Conservation (phyloP, 1,140 invertebrate species). For the Drosophila sucinea region DNA sequence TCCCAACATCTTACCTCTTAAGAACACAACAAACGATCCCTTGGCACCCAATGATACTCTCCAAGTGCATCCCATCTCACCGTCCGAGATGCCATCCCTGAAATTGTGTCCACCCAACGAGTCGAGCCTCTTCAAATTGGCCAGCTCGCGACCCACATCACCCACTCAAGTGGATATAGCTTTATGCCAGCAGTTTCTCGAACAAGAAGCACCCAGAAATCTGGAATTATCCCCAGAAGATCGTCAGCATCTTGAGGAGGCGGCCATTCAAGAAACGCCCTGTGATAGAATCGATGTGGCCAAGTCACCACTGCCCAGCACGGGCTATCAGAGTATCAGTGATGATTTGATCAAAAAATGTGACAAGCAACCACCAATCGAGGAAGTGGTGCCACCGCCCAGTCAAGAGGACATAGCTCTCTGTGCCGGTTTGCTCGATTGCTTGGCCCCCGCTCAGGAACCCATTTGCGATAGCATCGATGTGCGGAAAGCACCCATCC, state of each 20-base stretch:
- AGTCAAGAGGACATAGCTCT: constrained; percentile 60
- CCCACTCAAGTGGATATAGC: constrained; percentile 51
- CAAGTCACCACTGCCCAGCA: constrained; percentile 60
- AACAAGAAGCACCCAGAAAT: constrained; percentile 44
- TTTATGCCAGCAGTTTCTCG: constrained; percentile 54
- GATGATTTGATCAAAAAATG: constrained; percentile 53
- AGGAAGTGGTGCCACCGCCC: constrained; percentile 27
- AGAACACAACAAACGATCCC: constrained; percentile 27
- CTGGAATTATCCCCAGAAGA: constrained; percentile 50
- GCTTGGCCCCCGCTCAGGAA: constrained; percentile 69
- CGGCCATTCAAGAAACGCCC: constrained; percentile 56
- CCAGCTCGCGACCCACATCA: constrained; percentile 63
- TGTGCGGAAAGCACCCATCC: constrained; percentile 56
- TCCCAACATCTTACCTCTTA: not conserved
- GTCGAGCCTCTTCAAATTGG: constrained; percentile 72
- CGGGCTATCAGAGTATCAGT: constrained; percentile 57
- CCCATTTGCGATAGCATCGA: constrained; percentile 64
- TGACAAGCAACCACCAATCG: constrained; percentile 31
- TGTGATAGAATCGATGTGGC: constrained; percentile 72
- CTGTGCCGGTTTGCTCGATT: constrained; percentile 57
- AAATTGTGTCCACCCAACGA: constrained; percentile 66
- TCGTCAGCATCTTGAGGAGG: constrained; percentile 44
- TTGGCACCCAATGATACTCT: constrained; percentile 65
- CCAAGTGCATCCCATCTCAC: constrained; percentile 46
- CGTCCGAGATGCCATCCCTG: constrained; percentile 60